Evolutionary conservation across 2,113 vertebrate species (phyloP).

Genomic region (Microtus richardsoni): DNA sequence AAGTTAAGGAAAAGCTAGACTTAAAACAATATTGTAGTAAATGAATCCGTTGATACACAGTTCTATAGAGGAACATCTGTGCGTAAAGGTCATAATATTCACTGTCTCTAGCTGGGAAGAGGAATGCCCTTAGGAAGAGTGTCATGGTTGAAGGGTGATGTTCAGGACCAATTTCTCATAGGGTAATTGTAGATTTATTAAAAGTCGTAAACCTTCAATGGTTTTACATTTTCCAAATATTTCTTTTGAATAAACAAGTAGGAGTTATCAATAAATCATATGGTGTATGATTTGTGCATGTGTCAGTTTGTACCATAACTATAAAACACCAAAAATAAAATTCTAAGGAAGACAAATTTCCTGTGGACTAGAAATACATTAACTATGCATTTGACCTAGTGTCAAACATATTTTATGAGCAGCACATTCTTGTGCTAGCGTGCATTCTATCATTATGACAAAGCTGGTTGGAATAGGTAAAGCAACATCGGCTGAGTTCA

Average conservation of each 20-base stretch:
- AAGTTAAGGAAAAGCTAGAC: not conserved
- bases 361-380: not conserved
- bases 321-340: not conserved
- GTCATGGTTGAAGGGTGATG: not conserved
- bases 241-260: not conserved
- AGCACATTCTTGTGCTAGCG: slow-evolving; percentile 47
- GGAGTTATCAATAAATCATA: not conserved
- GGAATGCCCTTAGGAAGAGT: not conserved
- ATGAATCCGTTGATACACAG: not conserved
- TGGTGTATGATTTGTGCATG: not conserved
- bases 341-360: not conserved
- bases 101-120: not conserved
- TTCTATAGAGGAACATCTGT: not conserved
- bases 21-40: not conserved
- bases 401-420: slow-evolving; percentile 15
- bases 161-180: not conserved
- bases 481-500: not conserved
- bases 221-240: not conserved
- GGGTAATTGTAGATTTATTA: not conserved
- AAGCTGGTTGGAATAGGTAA: not conserved
- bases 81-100: not conserved
- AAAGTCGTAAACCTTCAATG: not conserved
- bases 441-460: not conserved
- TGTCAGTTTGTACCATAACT: not conserved
- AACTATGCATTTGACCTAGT: not conserved